Evolutionary conservation across 2,797 vertebrate genomes (phyloP).

Genomic region (Aphelocoma californica): DNA sequence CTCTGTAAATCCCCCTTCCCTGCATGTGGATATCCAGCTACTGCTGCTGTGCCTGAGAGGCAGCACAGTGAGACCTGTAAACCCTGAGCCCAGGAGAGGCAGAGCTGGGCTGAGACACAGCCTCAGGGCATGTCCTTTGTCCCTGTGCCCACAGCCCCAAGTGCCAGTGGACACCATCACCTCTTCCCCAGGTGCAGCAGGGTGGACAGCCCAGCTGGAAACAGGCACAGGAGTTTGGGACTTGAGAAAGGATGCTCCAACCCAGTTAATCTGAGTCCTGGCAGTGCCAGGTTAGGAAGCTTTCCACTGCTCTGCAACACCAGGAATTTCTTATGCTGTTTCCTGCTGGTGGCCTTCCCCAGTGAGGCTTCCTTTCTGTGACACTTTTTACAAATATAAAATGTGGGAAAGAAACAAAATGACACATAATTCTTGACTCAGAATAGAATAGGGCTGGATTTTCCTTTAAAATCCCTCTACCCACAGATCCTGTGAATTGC

Average conservation of each 20-base stretch:
- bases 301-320: background rate
- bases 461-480: conserved; percentile 56
- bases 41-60: background rate
- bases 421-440: conserved; percentile 22
- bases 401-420: conserved; percentile 19
- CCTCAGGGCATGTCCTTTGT: background rate
- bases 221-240: background rate
- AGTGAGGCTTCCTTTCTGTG: background rate
- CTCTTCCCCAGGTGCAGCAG: rapidly evolving
- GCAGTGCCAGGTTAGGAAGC: background rate
- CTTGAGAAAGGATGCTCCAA: background rate
- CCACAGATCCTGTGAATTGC: conserved; percentile 35
- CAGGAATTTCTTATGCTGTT: background rate
- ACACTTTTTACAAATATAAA: background rate
- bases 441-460: conserved; percentile 40
- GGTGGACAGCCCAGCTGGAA: background rate
- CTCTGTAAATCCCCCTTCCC: background rate
- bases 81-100: background rate
- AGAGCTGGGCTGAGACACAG: background rate
- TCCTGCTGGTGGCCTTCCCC: background rate
- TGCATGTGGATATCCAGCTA: rapidly evolving
- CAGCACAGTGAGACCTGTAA: background rate
- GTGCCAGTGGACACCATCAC: rapidly evolving
- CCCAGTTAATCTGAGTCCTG: background rate
- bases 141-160: too few relatives aligned